A percentile compares a stretch with the other conserved stretches of the same genome.
phyloP scores from a whole-genome alignment of 2,113 vertebrate species.

The Tricholaema leucomelas region DNA sequence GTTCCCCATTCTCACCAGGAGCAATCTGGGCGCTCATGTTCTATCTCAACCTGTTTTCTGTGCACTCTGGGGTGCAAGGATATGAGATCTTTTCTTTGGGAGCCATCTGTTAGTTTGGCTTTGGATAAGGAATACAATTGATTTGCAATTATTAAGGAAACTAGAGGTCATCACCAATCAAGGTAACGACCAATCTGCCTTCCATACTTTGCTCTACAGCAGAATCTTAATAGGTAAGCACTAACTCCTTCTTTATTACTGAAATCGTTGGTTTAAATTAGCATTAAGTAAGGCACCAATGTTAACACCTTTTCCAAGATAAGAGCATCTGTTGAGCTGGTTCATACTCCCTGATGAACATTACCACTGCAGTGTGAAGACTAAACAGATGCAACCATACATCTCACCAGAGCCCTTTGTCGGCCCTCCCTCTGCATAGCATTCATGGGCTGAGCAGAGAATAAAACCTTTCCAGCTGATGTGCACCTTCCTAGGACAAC shows the following conservation, averaged over 20 bases:
- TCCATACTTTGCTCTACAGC: not conserved
- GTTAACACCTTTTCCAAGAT: not conserved
- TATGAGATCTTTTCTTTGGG: not conserved
- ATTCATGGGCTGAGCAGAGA: not conserved
- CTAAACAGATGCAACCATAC: not conserved
- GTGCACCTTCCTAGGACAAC: not conserved
- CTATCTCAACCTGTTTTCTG: not conserved
- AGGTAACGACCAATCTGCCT: not conserved
- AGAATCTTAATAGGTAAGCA: not conserved
- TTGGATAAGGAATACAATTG: not conserved
- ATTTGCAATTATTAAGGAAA: slow-evolving; percentile 1
- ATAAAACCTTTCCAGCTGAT: not conserved
- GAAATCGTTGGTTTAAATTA: not conserved
- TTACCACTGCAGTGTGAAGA: not conserved
- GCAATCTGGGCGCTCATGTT: not conserved
- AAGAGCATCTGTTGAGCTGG: not conserved
- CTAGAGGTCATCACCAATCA: not conserved
- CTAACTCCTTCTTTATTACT: not conserved
- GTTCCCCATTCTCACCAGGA: not conserved
- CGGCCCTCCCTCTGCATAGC: not conserved
- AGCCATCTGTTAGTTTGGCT: not conserved
- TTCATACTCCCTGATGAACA: not conserved
- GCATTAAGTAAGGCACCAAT: not conserved
- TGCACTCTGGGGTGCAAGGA: not conserved
- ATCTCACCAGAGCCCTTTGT: not conserved